These are phyloP conservation scores for Drosophila suboccidentalis DNA, from an alignment of 2,888 invertebrate species.

Conservation along the genomic window DNA sequence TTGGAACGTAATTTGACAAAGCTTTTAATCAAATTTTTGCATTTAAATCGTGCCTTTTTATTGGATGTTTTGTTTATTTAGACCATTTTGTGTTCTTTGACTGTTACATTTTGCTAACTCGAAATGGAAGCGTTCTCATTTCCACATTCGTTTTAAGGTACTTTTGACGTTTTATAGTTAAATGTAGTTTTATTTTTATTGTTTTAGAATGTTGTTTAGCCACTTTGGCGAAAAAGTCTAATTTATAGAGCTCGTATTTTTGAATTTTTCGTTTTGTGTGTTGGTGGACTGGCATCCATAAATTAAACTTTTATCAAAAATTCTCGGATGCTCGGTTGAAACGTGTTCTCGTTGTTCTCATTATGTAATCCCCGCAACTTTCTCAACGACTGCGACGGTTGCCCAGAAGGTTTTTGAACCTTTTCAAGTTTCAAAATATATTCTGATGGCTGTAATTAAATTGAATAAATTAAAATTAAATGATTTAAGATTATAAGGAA, in stretches of 20 bases:
- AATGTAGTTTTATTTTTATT: slow-evolving; percentile 67
- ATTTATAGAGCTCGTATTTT: slow-evolving; percentile 63
- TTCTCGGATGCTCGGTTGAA: slow-evolving; percentile 18
- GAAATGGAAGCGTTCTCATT: slow-evolving; percentile 49
- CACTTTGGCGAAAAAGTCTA: slow-evolving; percentile 61
- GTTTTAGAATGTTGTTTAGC: slow-evolving; percentile 79
- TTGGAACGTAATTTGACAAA: slow-evolving; percentile 15
- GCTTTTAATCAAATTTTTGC: slow-evolving; percentile 26
- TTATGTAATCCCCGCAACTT: slow-evolving; percentile 49
- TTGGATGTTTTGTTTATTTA: slow-evolving; percentile 15
- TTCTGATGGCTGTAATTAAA: slow-evolving; percentile 38
- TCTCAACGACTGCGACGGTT: slow-evolving; percentile 16
- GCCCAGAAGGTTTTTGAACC: slow-evolving; percentile 46
- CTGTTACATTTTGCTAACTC: slow-evolving; percentile 48
- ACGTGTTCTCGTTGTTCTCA: slow-evolving; percentile 42
- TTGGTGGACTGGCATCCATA: slow-evolving; percentile 59
- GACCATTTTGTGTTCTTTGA: slow-evolving; percentile 19
- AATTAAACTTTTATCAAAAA: slow-evolving; percentile 44
- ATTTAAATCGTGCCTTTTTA: slow-evolving; percentile 23
- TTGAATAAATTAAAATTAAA: slow-evolving; percentile 25
- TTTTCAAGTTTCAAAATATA: slow-evolving; percentile 4
- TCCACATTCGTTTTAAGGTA: slow-evolving; percentile 51
- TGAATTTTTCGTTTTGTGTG: slow-evolving; percentile 47
- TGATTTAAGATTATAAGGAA: slow-evolving; percentile 28
- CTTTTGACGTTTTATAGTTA: slow-evolving; percentile 24